These are phyloP conservation scores for Horisme vitalbata DNA, from an alignment of 2,888 invertebrate genomes.

Conservation along the genomic window DNA sequence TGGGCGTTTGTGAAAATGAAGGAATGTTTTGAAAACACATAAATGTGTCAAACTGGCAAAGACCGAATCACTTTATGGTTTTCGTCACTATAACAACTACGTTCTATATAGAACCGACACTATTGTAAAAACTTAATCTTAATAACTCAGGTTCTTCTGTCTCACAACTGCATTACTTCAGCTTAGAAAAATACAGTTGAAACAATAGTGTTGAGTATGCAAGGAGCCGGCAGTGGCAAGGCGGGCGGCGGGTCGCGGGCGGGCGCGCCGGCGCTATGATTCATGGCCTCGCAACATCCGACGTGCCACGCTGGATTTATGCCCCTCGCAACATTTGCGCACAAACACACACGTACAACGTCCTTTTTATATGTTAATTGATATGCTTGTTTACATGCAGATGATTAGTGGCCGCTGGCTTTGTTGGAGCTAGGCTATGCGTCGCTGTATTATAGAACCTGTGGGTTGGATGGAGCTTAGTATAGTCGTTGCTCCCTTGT, in stretches of 20 bases:
- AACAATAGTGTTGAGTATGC: conserved; percentile 10
- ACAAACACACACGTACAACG: conserved; percentile 32
- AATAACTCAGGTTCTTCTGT: no score
- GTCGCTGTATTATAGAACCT: background rate
- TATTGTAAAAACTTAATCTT: no score
- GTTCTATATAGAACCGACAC: no score
- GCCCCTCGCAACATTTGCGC: conserved; percentile 35
- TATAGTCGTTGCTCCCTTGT: no score
- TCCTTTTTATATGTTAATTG: conserved; percentile 38
- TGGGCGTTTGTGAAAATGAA: background rate
- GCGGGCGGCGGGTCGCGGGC: conserved; percentile 8
- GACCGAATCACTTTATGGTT: background rate
- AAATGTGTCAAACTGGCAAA: no score
- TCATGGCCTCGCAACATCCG: conserved; percentile 37
- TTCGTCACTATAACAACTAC: no score
- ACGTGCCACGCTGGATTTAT: conserved; percentile 39
- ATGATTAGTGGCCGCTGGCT: conserved; percentile 28
- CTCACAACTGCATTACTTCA: background rate
- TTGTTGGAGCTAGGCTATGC: background rate
- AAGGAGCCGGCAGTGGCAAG: conserved; percentile 15
- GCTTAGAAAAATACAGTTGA: background rate
- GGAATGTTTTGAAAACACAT: no score
- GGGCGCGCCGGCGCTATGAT: conserved; percentile 27
- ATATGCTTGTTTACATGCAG: conserved; percentile 37
- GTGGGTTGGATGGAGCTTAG: no score